Base-by-base conservation (phyloP, 1,140 invertebrate genomes). In the Drosophila equinoxialis region DNA sequence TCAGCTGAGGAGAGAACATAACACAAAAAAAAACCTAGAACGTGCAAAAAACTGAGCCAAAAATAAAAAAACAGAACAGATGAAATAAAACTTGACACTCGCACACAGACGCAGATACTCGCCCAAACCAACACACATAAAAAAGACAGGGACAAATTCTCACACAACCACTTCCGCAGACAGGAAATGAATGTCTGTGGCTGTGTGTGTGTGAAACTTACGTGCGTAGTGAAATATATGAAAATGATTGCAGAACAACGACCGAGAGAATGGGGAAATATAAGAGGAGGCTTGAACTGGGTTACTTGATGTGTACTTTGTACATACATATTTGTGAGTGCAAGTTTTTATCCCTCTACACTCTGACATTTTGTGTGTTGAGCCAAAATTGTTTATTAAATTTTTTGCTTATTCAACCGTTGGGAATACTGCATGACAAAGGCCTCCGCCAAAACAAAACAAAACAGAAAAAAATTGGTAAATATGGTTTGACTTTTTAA, bases 131-230 rank as follows among this genome's bases (percentile, higher is more conserved):
- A 45, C 7, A 37, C 20, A 20, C 33, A 23, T 7, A 54, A 30
- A 23, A 7, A 51, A 17, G 17, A 20, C 8, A 23, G 45, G 11
- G 45, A 64, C 30, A 68, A 58, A 58, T 58, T 58, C 55, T 58
- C 33, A 48, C 33, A 35, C 59, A 68, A 60, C 54, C 75, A 71
- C 62, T 71, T 82, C 62, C 65, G 70, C 64, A 59, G 71, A 54
- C 39, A 73, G 81, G 70, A 84, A 71, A 84, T 78, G 71, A 71
- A 84, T 81, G 81, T 71, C 65, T 62, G 57, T 42, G 68, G 58
- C 62, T 54, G 37, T 78, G 59, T 74, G 66, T 69, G 54, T 48
- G 17, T 66, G 68, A 57, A 76, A 71, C 66, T 76, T 75, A 76
- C 73, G 73, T 76, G 74, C 60, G 65, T 61, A 61, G 74, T 45